Base-by-base conservation (phyloP, 2,888 invertebrate species). In the Troides helena region DNA sequence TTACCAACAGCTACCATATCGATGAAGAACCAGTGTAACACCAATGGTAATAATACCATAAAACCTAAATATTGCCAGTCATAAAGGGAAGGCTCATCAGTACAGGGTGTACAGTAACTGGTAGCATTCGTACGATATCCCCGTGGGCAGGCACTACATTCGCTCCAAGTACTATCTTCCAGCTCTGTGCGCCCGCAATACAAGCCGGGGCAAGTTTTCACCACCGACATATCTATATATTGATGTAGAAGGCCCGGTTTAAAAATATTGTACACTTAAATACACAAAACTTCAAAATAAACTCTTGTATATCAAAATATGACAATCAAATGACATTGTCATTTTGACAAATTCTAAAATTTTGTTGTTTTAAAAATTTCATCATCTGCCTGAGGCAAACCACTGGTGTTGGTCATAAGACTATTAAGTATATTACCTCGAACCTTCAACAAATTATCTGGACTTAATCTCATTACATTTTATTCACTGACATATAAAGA, bases 61-160 rank as follows among this genome's bases (percentile, higher is more conserved):
- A 99, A 99, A 1, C 98, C 97, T 30, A 99, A 94, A 84, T 98
- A 98, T 61, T 99, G 94, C 97, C 98, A 98, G 80, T 99, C 99
- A 81, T 99, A 99, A 58, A 97, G 94, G 18, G 95, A 93, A 0
- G 98, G 96, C 53, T 93, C 93, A 67, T 96, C 95, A 1, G 94
- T 93, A 81, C 99, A 99, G 2, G 94, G 94, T 23, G 93, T 87
- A 83, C 99, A 98, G 58, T 96, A 95, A 68, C 96, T 97, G 0
- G 95, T 94, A 0, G 93, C 88, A 79, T 95, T 95, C 60, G 96
- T 95, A 46, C 96, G 93, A 79, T 94, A 98, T 0, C 99, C 98
- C 75, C 97, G 90, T 0, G 97, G 96, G 79, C 98, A 98, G 1
- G 97, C 95, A 0, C 98, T 97, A 84, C 99, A 99, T 17, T 95